These are phyloP conservation scores for Geotrupes spiniger DNA, from an alignment of 2,888 invertebrate species.

Conservation along the genomic window DNA sequence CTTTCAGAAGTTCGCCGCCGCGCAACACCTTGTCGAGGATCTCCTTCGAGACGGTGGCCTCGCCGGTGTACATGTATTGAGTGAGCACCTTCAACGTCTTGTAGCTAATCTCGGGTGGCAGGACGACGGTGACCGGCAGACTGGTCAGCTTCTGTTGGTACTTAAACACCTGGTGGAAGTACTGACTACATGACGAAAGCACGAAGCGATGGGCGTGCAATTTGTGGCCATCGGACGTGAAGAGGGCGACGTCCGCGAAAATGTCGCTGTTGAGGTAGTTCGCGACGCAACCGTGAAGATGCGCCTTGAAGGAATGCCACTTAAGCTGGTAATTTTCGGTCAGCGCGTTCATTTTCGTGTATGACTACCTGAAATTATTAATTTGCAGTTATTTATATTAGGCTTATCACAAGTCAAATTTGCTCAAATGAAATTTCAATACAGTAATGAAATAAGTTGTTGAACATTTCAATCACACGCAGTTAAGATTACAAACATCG, in stretches of 20 bases:
- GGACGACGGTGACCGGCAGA: slow-evolving; percentile 62
- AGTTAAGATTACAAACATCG: no score
- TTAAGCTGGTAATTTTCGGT: slow-evolving; percentile 83
- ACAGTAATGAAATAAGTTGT: no score
- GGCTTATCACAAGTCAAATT: no score
- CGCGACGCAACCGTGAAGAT: slow-evolving; percentile 79
- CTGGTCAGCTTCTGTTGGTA: slow-evolving; percentile 41
- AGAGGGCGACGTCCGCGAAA: slow-evolving; percentile 78
- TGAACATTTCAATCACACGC: no score
- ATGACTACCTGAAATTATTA: no score
- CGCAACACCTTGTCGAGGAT: slow-evolving; percentile 76
- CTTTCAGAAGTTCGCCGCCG: slow-evolving; percentile 78
- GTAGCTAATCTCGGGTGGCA: slow-evolving; percentile 78
- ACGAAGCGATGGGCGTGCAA: slow-evolving; percentile 84
- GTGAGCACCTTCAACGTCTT: slow-evolving; percentile 77
- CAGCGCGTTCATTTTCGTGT: slow-evolving; percentile 52
- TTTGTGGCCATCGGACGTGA: slow-evolving; percentile 75
- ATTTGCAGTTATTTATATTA: no score
- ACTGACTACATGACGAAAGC: slow-evolving; percentile 76
- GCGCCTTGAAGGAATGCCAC: slow-evolving; percentile 83
- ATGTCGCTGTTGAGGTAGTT: slow-evolving; percentile 70
- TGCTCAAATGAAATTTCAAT: no score
- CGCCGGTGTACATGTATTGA: slow-evolving; percentile 80
- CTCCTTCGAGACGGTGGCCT: slow-evolving; percentile 82
- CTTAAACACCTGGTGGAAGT: slow-evolving; percentile 57